Evolutionary conservation across 2,888 invertebrate genomes (phyloP), one percentile per base, ranked within the genome.

Genomic region (Drosophila multiciliata): DNA sequence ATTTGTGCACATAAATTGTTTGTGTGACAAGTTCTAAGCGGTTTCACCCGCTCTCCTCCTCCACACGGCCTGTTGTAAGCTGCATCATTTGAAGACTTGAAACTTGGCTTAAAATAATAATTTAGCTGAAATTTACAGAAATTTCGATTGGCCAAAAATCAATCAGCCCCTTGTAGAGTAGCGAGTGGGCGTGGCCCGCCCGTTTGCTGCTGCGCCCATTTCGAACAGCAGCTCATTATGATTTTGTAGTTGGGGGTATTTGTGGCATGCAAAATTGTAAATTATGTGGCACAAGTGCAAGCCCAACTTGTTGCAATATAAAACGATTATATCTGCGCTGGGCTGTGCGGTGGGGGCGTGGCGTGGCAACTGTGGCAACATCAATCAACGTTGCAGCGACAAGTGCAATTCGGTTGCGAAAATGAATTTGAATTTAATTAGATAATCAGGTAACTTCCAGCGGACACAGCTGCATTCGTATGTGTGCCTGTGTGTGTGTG

Each of bases 1-100:
- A 84, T 80, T 83, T 84, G 84, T 83, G 87, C 87, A 65, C 86
- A 83, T 83, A 83, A 86, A 86, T 81, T 83, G 71, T 50, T 65
- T 55, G 62, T 66, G 68, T 65, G 69, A 68, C 68, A 66, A 71
- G 73, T 64, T 74, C 73, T 75, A 69, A 53, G 52, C 53, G 48
- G 36, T 42, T n/a, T 26, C 11, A 11, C 49, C 29, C 33, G 1
- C n/a, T 6, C 26, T 1, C 29, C 57, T 45, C 23, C 26, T 23
- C 26, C 26, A 4, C 26, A 4, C 4, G 0, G 5, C 26, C 40
- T 8, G 11, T 32, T 23, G 23, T 23, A 23, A 23, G 23, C 23
- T 23, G n/a, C n/a, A n/a, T 36, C 29, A 23, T 23, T 32, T 40
- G 49, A 32, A 67, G 57, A 63, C 62, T 38, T 38, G 53, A n/a